Evolutionary conservation across 2,888 invertebrate species (phyloP).

Genomic region (Eupithecia subumbrata): DNA sequence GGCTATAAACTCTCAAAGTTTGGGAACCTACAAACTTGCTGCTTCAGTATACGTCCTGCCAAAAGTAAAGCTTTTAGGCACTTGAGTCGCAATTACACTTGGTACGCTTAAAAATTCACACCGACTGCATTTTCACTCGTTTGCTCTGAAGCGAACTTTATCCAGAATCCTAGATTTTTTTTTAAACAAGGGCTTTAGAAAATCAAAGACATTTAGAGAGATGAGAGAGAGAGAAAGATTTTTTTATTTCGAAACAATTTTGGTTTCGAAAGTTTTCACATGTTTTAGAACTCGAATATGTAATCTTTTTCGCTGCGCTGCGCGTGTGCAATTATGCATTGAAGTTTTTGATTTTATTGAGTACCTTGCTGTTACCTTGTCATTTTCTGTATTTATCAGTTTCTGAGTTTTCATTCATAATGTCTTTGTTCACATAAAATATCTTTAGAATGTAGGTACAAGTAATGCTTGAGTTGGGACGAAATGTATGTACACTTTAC

Average conservation of each 20-base stretch:
- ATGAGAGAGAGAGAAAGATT: too few species aligned
- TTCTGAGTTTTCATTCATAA: neutral
- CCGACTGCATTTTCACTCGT: conserved; percentile 56
- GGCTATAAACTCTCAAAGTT: conserved; percentile 8
- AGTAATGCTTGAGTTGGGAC: neutral
- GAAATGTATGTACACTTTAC: neutral
- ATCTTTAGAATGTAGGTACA: neutral
- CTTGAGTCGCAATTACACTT: conserved; percentile 67
- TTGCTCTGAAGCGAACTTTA: conserved; percentile 55
- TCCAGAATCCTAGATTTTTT: neutral
- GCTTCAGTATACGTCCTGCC: conserved; percentile 25
- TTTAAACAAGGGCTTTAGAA: neutral
- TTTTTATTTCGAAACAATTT: too few species aligned
- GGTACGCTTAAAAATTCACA: conserved; percentile 59
- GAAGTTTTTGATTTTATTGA: neutral
- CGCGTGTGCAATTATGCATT: neutral
- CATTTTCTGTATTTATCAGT: neutral
- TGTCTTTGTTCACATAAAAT: neutral
- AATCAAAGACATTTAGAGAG: neutral
- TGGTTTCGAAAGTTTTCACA: neutral
- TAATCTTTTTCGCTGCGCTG: neutral
- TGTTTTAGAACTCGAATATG: neutral
- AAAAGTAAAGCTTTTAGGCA: conserved; percentile 72
- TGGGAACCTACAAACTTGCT: neutral
- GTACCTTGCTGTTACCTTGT: too few species aligned